Base-by-base conservation (phyloP, 2,113 vertebrate genomes). In the Pelusios castaneus region DNA sequence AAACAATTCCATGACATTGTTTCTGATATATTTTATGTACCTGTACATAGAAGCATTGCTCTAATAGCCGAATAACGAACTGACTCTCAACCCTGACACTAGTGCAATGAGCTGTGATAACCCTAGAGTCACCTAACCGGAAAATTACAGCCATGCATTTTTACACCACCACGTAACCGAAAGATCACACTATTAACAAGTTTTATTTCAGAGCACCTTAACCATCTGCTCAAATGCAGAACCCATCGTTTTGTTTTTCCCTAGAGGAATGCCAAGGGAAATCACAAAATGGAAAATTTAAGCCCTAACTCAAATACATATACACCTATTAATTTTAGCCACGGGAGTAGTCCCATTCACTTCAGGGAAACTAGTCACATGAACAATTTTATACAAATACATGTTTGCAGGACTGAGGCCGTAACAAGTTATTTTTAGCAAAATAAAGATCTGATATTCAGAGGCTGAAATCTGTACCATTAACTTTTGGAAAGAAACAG, bases 191-290 rank as follows among this genome's bases (percentile, higher is more conserved):
- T 43, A 86, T 24, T 52, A 63, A 22, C 5, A 1, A 10, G 47
- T 19, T 67, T 84, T 76, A 88, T 24, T 34, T 67, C 58, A 41
- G 51, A 80, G 83, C 29, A 38, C 24, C 49, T 76, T 81, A 78
- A 84, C 45, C 41, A 76, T 49, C 14, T 73, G 89, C 85, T 47
- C 82, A 70, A 24, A 43, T 38, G 29, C 43, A 31, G 82, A 47
- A 63, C 4, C 82, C 73, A 58, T 0, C 13, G 56, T 14, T 4
- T 67, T 54, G 84, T 90, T 91, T 90, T 77, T 85, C 80, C 89
- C 82, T 83, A 29, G 56, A 95, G 91, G 88, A 93, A 97, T 78
- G 82, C 87, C 27, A 60, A 80, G 94, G 92, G 95, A 96, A 93
- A 89, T 89, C 92, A 88, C 8, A 0, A 91, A 90, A 92, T 87